A percentile compares a stretch with the other conserved stretches of the same genome.
Evolutionary conservation across 2,797 vertebrate species (phyloP).

Genomic region (Cetoscarus ocellatus): DNA sequence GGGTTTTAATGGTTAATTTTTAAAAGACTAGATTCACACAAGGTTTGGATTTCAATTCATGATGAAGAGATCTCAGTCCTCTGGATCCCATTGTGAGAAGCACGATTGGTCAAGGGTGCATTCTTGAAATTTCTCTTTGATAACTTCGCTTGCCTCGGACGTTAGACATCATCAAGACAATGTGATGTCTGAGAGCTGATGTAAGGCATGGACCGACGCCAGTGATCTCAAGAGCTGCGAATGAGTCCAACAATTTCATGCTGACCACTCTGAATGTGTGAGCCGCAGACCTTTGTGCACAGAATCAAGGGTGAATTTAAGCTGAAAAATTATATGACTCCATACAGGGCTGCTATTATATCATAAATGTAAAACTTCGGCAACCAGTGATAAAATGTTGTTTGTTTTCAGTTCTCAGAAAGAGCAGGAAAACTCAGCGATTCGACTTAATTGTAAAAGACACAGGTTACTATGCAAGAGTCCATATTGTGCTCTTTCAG

Average conservation of each 20-base stretch:
- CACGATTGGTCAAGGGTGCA: conserved; percentile 51
- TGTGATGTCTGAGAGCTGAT: conserved; percentile 39
- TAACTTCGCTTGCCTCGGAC: conserved; percentile 31
- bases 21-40: conserved; percentile 73
- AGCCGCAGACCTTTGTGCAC: background rate
- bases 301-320: background rate
- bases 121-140: conserved; percentile 62
- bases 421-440: too few species aligned
- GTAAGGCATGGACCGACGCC: conserved; percentile 25
- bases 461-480: too few species aligned
- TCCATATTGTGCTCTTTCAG: too few species aligned
- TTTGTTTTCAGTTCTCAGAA: too few species aligned
- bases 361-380: too few species aligned
- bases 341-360: too few species aligned
- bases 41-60: conserved; percentile 74
- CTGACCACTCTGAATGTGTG: conserved; percentile 34
- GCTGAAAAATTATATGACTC: too few species aligned
- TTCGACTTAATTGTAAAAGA: too few species aligned
- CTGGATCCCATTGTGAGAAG: conserved; percentile 26
- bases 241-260: conserved; percentile 48
- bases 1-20: conserved; percentile 63
- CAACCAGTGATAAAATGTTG: too few species aligned
- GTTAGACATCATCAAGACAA: conserved; percentile 11
- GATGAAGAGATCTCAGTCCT: conserved; percentile 41
- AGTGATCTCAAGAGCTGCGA: conserved; percentile 2